phyloP scores from a whole-genome alignment of 2,888 invertebrate genomes.

The Bursaphelenchus okinawaensis region DNA sequence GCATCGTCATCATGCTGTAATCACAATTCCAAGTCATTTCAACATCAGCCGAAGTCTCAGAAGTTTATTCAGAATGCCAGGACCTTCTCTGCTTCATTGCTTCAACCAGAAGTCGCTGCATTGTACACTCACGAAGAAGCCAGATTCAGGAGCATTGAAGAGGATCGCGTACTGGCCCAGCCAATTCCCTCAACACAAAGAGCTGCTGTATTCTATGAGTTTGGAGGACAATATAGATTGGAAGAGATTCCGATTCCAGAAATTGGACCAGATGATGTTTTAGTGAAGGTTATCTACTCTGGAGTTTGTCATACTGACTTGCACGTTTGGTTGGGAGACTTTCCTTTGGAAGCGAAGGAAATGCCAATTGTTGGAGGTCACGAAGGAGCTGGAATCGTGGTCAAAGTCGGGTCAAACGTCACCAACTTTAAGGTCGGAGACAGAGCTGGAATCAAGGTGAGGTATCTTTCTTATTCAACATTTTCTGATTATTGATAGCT shows the following conservation, averaged over 20 bases:
- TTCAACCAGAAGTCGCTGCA: neutral
- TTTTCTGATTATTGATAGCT: neutral
- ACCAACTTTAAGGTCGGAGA: slow-evolving; percentile 30
- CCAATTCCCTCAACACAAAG: slow-evolving; percentile 23
- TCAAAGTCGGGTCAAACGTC: slow-evolving; percentile 27
- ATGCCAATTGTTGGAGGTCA: slow-evolving; percentile 27
- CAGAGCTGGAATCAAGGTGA: slow-evolving; percentile 25
- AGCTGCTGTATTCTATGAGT: slow-evolving; percentile 19
- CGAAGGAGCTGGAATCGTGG: slow-evolving; percentile 28
- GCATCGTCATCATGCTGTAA: neutral
- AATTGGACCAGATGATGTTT: slow-evolving; percentile 20
- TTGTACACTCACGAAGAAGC: neutral
- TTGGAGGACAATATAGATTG: slow-evolving; percentile 13
- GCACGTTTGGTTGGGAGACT: slow-evolving; percentile 24
- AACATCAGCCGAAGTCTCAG: too few species aligned
- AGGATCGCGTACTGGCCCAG: neutral
- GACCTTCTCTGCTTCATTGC: neutral
- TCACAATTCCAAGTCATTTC: too few species aligned
- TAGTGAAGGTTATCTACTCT: slow-evolving; percentile 25
- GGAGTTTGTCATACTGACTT: slow-evolving; percentile 39
- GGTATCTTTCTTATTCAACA: neutral
- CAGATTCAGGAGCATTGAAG: neutral
- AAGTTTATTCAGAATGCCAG: too few species aligned
- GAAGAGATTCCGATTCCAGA: slow-evolving; percentile 26
- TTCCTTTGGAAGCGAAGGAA: slow-evolving; percentile 12